Base-by-base conservation (phyloP, 2,888 invertebrate genomes). In the Heliconius ethilla region DNA sequence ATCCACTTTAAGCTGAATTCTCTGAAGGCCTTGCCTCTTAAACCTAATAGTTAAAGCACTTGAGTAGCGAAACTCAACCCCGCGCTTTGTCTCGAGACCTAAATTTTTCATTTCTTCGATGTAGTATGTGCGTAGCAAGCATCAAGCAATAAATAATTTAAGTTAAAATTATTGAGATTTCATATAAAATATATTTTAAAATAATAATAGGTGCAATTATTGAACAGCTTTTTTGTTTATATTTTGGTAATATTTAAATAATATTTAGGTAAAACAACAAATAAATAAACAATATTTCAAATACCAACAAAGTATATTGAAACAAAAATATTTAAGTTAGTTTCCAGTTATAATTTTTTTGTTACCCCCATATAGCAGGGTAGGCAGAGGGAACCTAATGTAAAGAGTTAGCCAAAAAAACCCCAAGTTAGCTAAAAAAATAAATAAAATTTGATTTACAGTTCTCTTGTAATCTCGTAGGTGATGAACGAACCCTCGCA, bases 391-490 rank as follows among this genome's bases (percentile, higher is more conserved):
- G 6, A 51, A 51, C 18, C 6, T 6, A 51, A 2, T 51, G 18
- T 51, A 51, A 6, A 51, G 18, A 51, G 51, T 51, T 51, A 29
- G 29, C 29, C 27, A 27, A 29, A 29, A 29, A 29, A 29, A 29
- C 0, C 18, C 51, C 10, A 25, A 25, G n/a, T 62, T 11, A n/a
- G n/a, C 4, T 25, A 25, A 63, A 27, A 63, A 15, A 13, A 15
- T 13, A 25, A 45, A 37, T 69, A 70, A 78, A 78, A 70, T 75
- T 70, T 75, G 74, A 69, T 37, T 33, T 70, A 63, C 63, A 63
- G 22, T 75, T 70, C 22, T 37, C 11, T 45, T 70, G 75, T 78
- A 70, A 78, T 78, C 51, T 75, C 78, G 45, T 29, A 22, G 55
- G 74, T 37, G 69, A 78, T 75, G 69, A 51, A 78, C 75, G 27